phyloP scores from a whole-genome alignment of 2,797 vertebrate genomes.

The Carapus acus region DNA sequence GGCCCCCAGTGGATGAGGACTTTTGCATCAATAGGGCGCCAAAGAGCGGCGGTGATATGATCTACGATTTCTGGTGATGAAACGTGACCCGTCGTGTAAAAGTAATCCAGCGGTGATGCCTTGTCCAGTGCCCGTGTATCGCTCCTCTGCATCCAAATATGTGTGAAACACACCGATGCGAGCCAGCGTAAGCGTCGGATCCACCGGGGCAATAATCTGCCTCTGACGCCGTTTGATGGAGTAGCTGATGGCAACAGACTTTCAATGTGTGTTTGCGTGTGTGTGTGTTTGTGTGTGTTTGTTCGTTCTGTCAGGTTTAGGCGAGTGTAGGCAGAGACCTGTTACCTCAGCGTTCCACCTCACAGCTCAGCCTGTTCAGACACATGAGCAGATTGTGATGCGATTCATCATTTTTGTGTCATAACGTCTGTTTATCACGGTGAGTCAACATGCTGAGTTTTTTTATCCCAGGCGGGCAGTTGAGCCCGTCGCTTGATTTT shows the following conservation, averaged over 20 bases:
- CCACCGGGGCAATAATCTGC: too few relatives aligned
- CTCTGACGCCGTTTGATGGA: too few relatives aligned
- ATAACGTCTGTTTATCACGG: constrained; percentile 1
- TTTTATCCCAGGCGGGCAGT: too few relatives aligned
- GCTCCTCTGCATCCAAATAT: too few relatives aligned
- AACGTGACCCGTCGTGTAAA: neutral
- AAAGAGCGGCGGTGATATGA: constrained; percentile 24
- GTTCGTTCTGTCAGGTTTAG: constrained; percentile 12
- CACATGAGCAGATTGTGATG: constrained; percentile 18
- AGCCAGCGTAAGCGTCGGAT: too few relatives aligned
- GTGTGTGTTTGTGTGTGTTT: constrained; percentile 12
- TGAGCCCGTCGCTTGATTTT: too few relatives aligned
- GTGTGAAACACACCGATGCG: neutral
- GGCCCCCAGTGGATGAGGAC: constrained; percentile 32
- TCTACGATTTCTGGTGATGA: constrained; percentile 11
- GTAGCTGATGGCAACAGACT: too few relatives aligned
- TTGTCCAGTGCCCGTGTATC: neutral
- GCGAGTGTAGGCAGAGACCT: constrained; percentile 11
- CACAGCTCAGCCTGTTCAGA: constrained; percentile 38
- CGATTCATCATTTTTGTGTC: constrained; percentile 7
- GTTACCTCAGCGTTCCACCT: constrained; percentile 17
- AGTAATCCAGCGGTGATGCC: too few relatives aligned
- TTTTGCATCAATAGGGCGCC: constrained; percentile 33
- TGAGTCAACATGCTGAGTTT: neutral
- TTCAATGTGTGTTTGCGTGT: too few relatives aligned